A percentile compares a stretch with the other conserved stretches of the same genome.
Evolutionary conservation across 2,888 invertebrate genomes (phyloP).

Genomic region (Drosophila anomalipes): DNA sequence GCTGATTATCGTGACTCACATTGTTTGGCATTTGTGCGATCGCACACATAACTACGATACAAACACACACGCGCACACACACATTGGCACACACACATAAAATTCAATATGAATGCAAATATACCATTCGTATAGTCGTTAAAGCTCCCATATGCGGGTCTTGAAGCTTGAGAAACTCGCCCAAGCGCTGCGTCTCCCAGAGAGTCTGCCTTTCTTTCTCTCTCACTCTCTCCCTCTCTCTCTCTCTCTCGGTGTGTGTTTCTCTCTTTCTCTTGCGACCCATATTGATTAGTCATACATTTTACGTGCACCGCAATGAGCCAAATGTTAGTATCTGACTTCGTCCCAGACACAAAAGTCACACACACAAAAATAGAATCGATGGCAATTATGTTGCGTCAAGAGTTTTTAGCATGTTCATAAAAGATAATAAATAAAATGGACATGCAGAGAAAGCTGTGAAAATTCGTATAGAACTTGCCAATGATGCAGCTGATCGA

Average conservation of each 20-base stretch:
- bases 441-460: slow-evolving; percentile 62
- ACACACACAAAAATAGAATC: slow-evolving; percentile 17
- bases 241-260: slow-evolving; percentile 3
- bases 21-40: slow-evolving; percentile 75
- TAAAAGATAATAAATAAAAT: slow-evolving; percentile 25
- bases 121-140: slow-evolving; percentile 51
- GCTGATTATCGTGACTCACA: slow-evolving; percentile 80
- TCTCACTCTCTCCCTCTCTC: slow-evolving; percentile 6
- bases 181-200: slow-evolving; percentile 56
- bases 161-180: slow-evolving; percentile 53
- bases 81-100: slow-evolving; percentile 20
- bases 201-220: slow-evolving; percentile 24
- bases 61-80: not conserved
- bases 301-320: slow-evolving; percentile 57
- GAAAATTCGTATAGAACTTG: slow-evolving; percentile 60
- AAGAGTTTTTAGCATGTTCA: slow-evolving; percentile 52
- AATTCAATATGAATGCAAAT: slow-evolving; percentile 65
- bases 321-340: slow-evolving; percentile 41
- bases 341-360: slow-evolving; percentile 34
- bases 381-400: slow-evolving; percentile 53
- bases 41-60: slow-evolving; percentile 56
- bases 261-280: slow-evolving; percentile 31
- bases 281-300: slow-evolving; percentile 63
- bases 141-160: slow-evolving; percentile 40
- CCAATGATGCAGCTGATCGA: slow-evolving; percentile 48